Conservation (phyloP, 2,113 vertebrate genomes). For the Neolamprologus falcicula region DNA sequence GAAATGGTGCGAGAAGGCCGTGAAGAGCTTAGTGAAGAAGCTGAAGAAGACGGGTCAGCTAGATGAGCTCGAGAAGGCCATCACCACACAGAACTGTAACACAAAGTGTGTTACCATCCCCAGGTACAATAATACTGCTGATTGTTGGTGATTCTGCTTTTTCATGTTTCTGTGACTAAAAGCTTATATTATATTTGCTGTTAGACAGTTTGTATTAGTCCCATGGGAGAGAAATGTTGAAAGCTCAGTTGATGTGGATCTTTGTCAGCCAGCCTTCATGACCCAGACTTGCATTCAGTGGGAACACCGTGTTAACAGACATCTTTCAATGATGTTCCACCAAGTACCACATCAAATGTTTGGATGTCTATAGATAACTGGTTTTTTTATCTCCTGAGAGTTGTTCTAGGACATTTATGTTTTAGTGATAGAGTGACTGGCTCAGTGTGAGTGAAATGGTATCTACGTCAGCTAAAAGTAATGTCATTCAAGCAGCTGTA, state of each 20-base stretch:
- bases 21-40: slow-evolving; percentile 98
- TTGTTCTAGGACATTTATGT: slow-evolving; percentile 9
- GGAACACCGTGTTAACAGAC: slow-evolving; percentile 34
- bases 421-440: neutral
- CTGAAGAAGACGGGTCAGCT: slow-evolving; percentile 96
- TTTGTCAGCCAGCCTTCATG: slow-evolving; percentile 55
- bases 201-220: neutral
- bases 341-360: slow-evolving; percentile 36
- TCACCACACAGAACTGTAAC: slow-evolving; percentile 96
- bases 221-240: neutral
- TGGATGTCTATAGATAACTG: slow-evolving; percentile 40
- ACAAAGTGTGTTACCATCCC: slow-evolving; percentile 99
- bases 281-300: slow-evolving; percentile 34
- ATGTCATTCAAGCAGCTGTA: neutral
- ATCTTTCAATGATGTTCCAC: slow-evolving; percentile 18
- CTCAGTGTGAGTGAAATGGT: neutral
- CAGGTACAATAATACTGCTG: slow-evolving; percentile 74
- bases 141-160: neutral
- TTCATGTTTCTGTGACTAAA: neutral
- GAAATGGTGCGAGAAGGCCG: slow-evolving; percentile 98
- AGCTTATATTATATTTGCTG: neutral
- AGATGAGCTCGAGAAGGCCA: slow-evolving; percentile 97
- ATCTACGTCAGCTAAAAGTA: neutral
- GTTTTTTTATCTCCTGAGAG: slow-evolving; percentile 38
- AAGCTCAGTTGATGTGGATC: slow-evolving; percentile 11